These are phyloP conservation scores for Glomeris marginata DNA, from an alignment of 2,888 invertebrate species.

Conservation along the genomic window DNA sequence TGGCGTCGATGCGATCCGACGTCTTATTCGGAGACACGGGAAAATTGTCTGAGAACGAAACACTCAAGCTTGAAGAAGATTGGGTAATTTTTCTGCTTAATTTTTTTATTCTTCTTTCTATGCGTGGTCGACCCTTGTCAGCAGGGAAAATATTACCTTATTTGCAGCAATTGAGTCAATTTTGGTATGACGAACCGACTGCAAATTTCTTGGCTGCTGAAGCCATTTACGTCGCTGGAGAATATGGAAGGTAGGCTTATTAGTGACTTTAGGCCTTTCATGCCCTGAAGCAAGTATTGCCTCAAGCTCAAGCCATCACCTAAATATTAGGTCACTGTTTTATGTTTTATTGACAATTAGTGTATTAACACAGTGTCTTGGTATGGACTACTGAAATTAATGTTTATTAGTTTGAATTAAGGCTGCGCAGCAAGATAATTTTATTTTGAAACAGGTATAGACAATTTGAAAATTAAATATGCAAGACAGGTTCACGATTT, in stretches of 20 bases:
- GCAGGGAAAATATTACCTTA: background rate
- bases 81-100: conserved; percentile 63
- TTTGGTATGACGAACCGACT: conserved; percentile 85
- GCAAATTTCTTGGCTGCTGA: conserved; percentile 53
- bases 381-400: too few relatives aligned
- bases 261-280: too few relatives aligned
- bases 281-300: too few relatives aligned
- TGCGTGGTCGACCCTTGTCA: background rate
- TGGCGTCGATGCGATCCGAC: conserved; percentile 41
- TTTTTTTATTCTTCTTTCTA: background rate
- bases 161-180: conserved; percentile 85
- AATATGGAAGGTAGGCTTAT: conserved; percentile 34
- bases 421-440: too few relatives aligned
- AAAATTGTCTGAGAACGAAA: conserved; percentile 9
- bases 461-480: too few relatives aligned
- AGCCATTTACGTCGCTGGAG: conserved; percentile 39
- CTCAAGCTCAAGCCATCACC: too few relatives aligned
- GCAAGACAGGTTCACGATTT: too few relatives aligned
- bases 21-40: conserved; percentile 16
- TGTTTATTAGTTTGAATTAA: too few relatives aligned
- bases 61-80: conserved; percentile 49
- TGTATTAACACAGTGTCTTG: too few relatives aligned
- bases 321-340: too few relatives aligned
- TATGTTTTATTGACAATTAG: too few relatives aligned
- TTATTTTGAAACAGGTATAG: too few relatives aligned